phyloP scores from a whole-genome alignment of 1,140 invertebrate genomes.

The Drosophila leontia region DNA sequence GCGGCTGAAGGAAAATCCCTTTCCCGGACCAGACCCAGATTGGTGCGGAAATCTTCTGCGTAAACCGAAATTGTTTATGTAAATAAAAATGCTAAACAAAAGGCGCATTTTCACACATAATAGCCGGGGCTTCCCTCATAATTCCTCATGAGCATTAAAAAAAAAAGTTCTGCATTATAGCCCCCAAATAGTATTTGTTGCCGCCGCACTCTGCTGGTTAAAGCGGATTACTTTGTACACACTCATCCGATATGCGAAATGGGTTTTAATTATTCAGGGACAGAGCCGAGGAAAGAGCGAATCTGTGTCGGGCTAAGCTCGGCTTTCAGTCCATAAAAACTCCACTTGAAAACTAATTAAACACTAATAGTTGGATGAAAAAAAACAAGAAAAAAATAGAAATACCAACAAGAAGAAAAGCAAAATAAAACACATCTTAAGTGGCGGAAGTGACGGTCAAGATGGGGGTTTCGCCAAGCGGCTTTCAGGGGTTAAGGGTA shows the following conservation, averaged over 20 bases:
- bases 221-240: constrained; percentile 68
- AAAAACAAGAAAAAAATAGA: constrained; percentile 8
- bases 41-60: constrained; percentile 30
- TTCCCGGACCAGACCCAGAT: constrained; percentile 19
- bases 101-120: constrained; percentile 51
- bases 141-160: constrained; percentile 64
- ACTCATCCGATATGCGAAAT: constrained; percentile 64
- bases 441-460: constrained; percentile 59
- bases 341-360: constrained; percentile 85
- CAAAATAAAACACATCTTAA: constrained; percentile 59
- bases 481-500: not conserved
- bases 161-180: constrained; percentile 48
- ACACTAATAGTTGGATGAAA: constrained; percentile 74
- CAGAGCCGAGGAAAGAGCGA: constrained; percentile 25
- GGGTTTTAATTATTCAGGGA: constrained; percentile 67
- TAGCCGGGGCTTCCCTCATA: constrained; percentile 44
- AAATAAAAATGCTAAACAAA: constrained; percentile 43
- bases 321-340: constrained; percentile 77
- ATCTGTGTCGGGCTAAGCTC: constrained; percentile 41
- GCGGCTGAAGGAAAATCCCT: constrained; percentile 37
- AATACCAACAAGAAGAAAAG: constrained; percentile 26
- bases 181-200: constrained; percentile 4
- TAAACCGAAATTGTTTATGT: constrained; percentile 50
- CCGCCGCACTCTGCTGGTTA: constrained; percentile 27
- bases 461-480: constrained; percentile 21